Evolutionary conservation across 2,888 invertebrate species (phyloP), one percentile per base, ranked within the genome.

Genomic region (Tenodera sinensis): DNA sequence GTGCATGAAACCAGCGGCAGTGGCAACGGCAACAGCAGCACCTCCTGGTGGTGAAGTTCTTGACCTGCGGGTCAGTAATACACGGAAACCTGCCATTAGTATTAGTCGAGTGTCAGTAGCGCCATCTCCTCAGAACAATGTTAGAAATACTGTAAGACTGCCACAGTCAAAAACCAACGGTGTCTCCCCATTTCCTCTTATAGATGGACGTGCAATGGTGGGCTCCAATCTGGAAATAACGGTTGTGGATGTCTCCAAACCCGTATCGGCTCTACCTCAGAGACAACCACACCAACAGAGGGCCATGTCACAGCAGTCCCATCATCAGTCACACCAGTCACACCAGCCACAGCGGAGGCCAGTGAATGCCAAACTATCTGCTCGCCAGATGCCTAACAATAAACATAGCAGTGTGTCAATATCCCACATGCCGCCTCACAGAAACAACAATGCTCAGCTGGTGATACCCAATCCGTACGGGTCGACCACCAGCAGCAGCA

Each of bases 161-260:
- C 12, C 30, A 28, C 87, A 28, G 25, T 71, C 54, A 71, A 92
- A 84, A 91, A 91, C 90, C 91, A 92, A 90, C 30, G 88, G 88
- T 81, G 34, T 87, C 3, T 20, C 87, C 15, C 91, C 91, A 42
- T 92, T 92, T 90, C 92, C 93, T 42, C 92, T 93, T 83, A 92
- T 95, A 84, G 94, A 94, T 83, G 93, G 93, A 27, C 92, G 94
- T 81, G 93, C 93, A 8, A 81, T 90, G 83, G 93, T 96, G 71
- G 95, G 96, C 0, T 95, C 96, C 0, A 96, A 96, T 92, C 92
- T 97, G 88, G 96, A 96, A 92, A 97, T 97, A 42, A 96, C 96
- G 0, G 92, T 97, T 90, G 96, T 96, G 0, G 92, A 92, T 88
- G 95, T 94, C 89, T 94, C 95, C 47, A 88, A 88, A 85, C 25